Base-by-base conservation (phyloP, 2,113 vertebrate genomes). In the Thunnus maccoyii region DNA sequence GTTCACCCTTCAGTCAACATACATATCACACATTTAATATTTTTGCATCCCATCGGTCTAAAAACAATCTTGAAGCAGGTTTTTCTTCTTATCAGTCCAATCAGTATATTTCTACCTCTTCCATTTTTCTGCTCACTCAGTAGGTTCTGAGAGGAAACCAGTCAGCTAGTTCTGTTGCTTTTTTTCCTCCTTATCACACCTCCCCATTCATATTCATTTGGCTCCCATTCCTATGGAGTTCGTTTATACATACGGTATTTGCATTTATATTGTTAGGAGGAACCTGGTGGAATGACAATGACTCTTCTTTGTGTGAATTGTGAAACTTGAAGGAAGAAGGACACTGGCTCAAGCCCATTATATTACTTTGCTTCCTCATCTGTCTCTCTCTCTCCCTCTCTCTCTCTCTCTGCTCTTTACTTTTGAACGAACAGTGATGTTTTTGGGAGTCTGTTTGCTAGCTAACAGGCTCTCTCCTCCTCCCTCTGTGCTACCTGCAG, bases 221-320 rank as follows among this genome's bases (percentile, higher is more conserved):
- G 57, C 67, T 82, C 55, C 60, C 5, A 12, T 86, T 84, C 48
- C 74, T 61, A 76, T 83, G 47, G 65, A 79, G 51, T 82, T 82
- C 20, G 36, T 91, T 93, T 87, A 82, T 76, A 83, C 72, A 54
- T 91, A 30, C 27, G 27, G 27, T 30, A 92, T 94, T 94, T 92
- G 91, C 93, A 93, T 94, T 93, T 94, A 93, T 92, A 91, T 93
- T 89, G 91, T 89, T 27, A 70, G 57, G 78, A 56, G 57, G 41
- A 87, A 84, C 72, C 72, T 71, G 20, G 30, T 50, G 52, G 91
- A 92, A 93, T 93, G 71, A 82, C 85, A 90, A 94, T 86, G 85
- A 84, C 58, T 84, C 56, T 62, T 70, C 78, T 80, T 80, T 88
- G 74, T 83, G 46, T 58, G 50, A 30, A 44, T 6, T 46, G 16